Evolutionary conservation across 2,888 invertebrate species (phyloP).

Genomic region (Tipula unca): DNA sequence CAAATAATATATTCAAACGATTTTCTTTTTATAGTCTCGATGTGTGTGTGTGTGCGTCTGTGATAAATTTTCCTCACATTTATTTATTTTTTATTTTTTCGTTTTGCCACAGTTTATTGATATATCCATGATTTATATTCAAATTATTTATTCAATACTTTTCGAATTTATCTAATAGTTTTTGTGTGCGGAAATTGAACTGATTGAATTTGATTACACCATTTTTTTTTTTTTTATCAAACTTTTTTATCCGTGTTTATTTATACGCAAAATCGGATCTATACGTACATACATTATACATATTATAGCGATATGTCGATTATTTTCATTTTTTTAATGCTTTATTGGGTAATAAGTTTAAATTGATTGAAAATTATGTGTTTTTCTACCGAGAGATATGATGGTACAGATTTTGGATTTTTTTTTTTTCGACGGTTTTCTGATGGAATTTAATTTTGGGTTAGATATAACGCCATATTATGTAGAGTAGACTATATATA

Average conservation of each 20-base stretch:
- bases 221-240: background rate
- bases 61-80: background rate
- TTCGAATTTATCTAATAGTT: background rate
- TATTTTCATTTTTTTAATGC: background rate
- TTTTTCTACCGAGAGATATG: background rate
- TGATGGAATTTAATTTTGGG: background rate
- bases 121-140: background rate
- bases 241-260: background rate
- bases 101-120: background rate
- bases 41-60: background rate
- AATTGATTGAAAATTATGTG: background rate
- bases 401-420: background rate
- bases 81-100: background rate
- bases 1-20: background rate
- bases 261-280: background rate
- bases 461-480: background rate
- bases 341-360: background rate
- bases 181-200: background rate
- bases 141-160: background rate
- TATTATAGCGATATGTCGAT: background rate
- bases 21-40: background rate
- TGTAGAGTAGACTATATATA: no score
- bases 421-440: background rate
- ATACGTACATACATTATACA: no score
- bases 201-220: background rate